Conservation (phyloP, 2,797 vertebrate genomes). For the Lacerta bilineata region DNA sequence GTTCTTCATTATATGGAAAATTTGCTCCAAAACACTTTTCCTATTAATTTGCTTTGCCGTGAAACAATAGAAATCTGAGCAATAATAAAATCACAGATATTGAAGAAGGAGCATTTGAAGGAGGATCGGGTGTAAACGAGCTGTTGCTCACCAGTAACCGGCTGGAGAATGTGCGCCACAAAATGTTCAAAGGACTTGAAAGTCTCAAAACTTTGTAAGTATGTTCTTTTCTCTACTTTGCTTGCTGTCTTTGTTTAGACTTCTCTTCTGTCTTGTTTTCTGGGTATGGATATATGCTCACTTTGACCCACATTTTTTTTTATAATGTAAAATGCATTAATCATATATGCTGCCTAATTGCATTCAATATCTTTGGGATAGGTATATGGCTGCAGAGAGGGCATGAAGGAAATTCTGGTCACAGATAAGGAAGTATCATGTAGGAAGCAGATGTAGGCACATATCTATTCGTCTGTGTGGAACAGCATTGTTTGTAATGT, state of each 20-base stretch:
- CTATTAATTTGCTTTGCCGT: slow-evolving; percentile 47
- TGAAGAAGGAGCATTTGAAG: slow-evolving; percentile 96
- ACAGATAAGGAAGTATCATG: slow-evolving; percentile 7
- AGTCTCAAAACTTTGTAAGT: slow-evolving; percentile 97
- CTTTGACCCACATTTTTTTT: slow-evolving; percentile 22
- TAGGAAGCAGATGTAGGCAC: background rate
- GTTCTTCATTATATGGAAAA: background rate
- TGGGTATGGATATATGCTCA: slow-evolving; percentile 12
- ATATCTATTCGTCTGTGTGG: background rate
- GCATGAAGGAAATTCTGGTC: background rate
- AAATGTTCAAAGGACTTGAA: slow-evolving; percentile 94
- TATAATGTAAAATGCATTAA: background rate
- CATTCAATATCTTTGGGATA: background rate
- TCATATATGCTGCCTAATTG: slow-evolving; percentile 1
- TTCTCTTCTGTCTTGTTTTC: background rate
- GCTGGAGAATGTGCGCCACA: slow-evolving; percentile 91
- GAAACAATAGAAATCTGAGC: slow-evolving; percentile 91
- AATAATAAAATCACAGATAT: slow-evolving; percentile 99
- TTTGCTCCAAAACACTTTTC: background rate
- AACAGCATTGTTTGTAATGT: background rate
- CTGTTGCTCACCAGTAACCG: slow-evolving; percentile 94
- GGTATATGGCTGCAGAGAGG: slow-evolving; percentile 17
- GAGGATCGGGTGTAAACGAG: slow-evolving; percentile 93
- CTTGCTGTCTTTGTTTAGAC: background rate
- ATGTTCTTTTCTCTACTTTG: slow-evolving; percentile 27